A percentile compares a stretch with the other conserved stretches of the same genome.
These are phyloP conservation scores for Sylvietta virens DNA, from an alignment of 2,113 vertebrate species.

Conservation along the genomic window DNA sequence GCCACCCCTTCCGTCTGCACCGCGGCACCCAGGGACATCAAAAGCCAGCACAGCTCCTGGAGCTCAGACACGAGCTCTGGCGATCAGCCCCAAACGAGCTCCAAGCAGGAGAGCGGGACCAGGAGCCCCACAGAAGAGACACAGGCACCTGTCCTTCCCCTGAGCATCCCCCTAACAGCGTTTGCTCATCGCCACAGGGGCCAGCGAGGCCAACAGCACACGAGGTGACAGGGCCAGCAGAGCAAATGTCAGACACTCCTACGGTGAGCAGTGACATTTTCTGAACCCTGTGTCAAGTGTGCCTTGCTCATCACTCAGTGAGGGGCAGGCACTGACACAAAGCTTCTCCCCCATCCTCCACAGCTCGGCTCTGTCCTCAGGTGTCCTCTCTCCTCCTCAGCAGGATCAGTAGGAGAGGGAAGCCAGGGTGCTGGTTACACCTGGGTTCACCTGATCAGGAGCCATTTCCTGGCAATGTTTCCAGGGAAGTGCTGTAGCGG, in stretches of 20 bases:
- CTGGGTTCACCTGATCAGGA: background rate
- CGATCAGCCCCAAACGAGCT: background rate
- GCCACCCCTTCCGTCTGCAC: background rate
- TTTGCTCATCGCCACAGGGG: background rate
- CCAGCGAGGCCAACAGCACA: background rate
- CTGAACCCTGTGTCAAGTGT: background rate
- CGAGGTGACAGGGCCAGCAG: accelerated
- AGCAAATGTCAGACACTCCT: background rate
- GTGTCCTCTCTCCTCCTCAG: background rate
- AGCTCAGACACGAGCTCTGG: background rate
- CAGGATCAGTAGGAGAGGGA: accelerated
- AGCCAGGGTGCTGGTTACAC: background rate
- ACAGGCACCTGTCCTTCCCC: accelerated
- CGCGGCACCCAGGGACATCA: background rate
- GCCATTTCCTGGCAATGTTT: background rate
- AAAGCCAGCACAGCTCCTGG: background rate
- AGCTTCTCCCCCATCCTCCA: background rate
- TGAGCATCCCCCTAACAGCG: background rate
- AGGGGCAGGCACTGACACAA: background rate
- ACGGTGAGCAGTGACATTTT: background rate
- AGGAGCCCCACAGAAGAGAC: background rate
- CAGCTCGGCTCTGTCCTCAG: background rate
- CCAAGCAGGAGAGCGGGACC: background rate
- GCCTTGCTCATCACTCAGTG: background rate
- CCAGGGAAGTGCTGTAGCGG: accelerated